These are phyloP conservation scores for Trissonchulus sp. DNA, from an alignment of 2,888 invertebrate genomes.

Conservation along the genomic window DNA sequence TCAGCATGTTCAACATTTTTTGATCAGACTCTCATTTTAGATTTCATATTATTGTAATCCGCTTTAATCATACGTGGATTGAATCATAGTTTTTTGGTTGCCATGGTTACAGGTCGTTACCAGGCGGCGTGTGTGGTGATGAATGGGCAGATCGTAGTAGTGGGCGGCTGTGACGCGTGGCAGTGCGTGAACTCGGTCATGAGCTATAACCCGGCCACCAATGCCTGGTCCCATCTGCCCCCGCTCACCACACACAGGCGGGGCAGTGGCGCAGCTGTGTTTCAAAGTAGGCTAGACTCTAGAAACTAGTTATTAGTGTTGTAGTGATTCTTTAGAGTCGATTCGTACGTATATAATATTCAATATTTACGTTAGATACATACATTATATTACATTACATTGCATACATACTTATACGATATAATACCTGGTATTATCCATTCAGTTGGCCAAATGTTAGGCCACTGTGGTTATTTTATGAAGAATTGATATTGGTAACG, in stretches of 20 bases:
- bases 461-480: too few relatives aligned
- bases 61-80: neutral
- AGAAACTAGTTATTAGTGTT: too few relatives aligned
- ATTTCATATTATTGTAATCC: neutral
- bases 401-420: too few relatives aligned
- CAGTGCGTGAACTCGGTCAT: constrained; percentile 67
- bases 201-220: constrained; percentile 62
- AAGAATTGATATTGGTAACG: too few relatives aligned
- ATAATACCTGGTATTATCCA: too few relatives aligned
- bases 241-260: constrained; percentile 65
- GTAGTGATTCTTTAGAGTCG: too few relatives aligned
- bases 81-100: constrained; percentile 29
- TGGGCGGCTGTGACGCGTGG: constrained; percentile 83
- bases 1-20: too few relatives aligned
- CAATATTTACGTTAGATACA: too few relatives aligned
- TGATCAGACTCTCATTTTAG: neutral
- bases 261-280: constrained; percentile 65
- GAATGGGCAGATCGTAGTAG: constrained; percentile 67
- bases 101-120: constrained; percentile 62
- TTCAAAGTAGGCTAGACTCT: constrained; percentile 58
- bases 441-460: too few relatives aligned
- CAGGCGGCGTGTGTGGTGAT: constrained; percentile 70
- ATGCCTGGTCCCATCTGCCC: constrained; percentile 66
- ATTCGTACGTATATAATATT: too few relatives aligned
- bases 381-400: too few relatives aligned